phyloP scores from a whole-genome alignment of 1,140 invertebrate genomes.

The Bombus turneri region DNA sequence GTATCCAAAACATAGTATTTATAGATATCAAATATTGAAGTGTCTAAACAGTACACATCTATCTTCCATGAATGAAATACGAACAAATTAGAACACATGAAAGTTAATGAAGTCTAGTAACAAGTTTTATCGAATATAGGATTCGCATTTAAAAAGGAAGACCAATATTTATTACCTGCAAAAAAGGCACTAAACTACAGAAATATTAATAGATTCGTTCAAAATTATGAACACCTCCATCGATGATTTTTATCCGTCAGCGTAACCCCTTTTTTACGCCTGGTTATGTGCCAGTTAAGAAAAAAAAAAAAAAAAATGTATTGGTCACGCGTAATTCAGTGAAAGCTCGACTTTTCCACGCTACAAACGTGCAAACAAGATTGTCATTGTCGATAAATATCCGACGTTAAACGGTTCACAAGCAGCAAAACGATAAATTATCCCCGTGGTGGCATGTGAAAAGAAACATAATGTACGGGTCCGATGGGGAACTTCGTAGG shows the following conservation, averaged over 20 bases:
- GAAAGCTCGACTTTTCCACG: neutral
- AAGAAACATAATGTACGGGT: constrained; percentile 9
- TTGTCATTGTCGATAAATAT: constrained; percentile 11
- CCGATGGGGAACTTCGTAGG: constrained; percentile 19
- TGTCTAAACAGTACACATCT: no score
- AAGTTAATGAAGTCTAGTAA: no score
- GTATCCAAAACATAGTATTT: no score
- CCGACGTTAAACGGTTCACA: neutral
- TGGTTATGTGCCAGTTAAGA: no score
- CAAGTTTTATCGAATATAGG: no score
- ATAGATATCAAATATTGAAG: no score
- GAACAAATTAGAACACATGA: no score
- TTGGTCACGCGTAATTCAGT: neutral
- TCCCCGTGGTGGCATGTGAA: neutral
- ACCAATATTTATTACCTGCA: no score
- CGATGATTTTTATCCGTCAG: neutral
- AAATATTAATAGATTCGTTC: neutral
- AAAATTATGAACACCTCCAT: neutral
- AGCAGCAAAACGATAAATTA: constrained; percentile 25
- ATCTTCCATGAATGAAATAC: no score
- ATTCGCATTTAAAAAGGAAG: no score
- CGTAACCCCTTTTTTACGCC: no score
- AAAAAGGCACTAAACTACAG: no score
- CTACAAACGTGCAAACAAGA: neutral
- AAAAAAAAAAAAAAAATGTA: neutral